Percentiles rank a stretch among this genome's conserved stretches.
These are phyloP conservation scores for Vidua chalybeata DNA, from an alignment of 2,113 vertebrate species.

Conservation along the genomic window DNA sequence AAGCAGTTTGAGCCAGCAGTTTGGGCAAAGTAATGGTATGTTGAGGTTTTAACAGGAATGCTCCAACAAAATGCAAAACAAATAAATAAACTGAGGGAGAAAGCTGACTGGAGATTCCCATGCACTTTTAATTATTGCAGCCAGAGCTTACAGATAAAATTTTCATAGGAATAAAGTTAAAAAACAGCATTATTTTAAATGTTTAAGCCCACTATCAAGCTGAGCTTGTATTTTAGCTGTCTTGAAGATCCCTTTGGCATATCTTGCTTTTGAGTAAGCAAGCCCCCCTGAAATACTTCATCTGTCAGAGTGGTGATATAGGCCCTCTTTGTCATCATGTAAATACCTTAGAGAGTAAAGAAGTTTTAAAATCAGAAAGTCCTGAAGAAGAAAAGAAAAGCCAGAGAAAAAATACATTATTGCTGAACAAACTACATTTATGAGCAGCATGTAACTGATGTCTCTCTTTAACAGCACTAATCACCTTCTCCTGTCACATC, in stretches of 20 bases:
- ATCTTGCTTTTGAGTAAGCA: neutral
- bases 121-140: neutral
- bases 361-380: neutral
- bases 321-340: neutral
- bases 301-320: neutral
- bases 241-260: neutral
- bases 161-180: neutral
- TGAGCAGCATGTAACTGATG: constrained; percentile 38
- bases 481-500: constrained; percentile 43
- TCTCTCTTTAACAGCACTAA: constrained; percentile 14
- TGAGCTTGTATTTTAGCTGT: neutral
- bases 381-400: neutral
- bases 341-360: neutral
- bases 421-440: constrained; percentile 5
- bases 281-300: neutral
- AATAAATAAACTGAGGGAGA: neutral
- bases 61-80: neutral
- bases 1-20: neutral
- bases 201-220: neutral
- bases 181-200: neutral
- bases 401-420: neutral
- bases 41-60: neutral
- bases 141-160: neutral
- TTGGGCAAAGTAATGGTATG: neutral
- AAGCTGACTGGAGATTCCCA: neutral